Evolutionary conservation across 1,140 invertebrate species (phyloP), one percentile per base, ranked within the genome.

Genomic region (Diuraphis noxia): DNA sequence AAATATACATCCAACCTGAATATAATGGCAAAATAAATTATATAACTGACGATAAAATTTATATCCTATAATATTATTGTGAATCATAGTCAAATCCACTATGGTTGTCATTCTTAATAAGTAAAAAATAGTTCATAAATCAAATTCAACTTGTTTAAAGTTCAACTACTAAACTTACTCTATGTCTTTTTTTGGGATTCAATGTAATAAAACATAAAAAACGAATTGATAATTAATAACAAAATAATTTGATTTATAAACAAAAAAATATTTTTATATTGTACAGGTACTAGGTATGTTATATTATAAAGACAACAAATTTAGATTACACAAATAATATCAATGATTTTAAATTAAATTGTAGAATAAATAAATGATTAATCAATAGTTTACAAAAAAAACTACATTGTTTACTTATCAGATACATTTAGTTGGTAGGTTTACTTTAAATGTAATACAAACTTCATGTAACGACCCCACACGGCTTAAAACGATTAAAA

Each of bases 401-500:
- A 43, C 30, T 6, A 1, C 23, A 5, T 52, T 52, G 85, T 86
- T 49, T 52, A 86, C 43, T 86, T 6, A 21, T 86, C 23, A 23
- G 9, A 30, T 49, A n/a, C 19, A 52, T 52, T 36, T 52, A 34
- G 19, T 52, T n/a, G n/a, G 43, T 86, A 34, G 34, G 52, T 86
- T 86, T 52, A 86, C 85, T 86, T 52, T 52, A 86, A 86, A 86
- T 34, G 34, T 43, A 86, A 86, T 52, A 34, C 85, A 52, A 52
- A 86, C 46, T 86, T 52, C 85, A 25, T 86, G 85, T 49, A 86
- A 52, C 34, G 46, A 86, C 46, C 88, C 63, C n/a, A 63, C 41
- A 34, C 40, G 41, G 88, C 88, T 90, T 90, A 90, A 79, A 90
- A 36, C 88, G 88, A 90, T 90, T 90, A 89, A n/a, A 89, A 89